These are phyloP conservation scores for Coreius guichenoti DNA, from an alignment of 2,797 vertebrate genomes.

Conservation along the genomic window DNA sequence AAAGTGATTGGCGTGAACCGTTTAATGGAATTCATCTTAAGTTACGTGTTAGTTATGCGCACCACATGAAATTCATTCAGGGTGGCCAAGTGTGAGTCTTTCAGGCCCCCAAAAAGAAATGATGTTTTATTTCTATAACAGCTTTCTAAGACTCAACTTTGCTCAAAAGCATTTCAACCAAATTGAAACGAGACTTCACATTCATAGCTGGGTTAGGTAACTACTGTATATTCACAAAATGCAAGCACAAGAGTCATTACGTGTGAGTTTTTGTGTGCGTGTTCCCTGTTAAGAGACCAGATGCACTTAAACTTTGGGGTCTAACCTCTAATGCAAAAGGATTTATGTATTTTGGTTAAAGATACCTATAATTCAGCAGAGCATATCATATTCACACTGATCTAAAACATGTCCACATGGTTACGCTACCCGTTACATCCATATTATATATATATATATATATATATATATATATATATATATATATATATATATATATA, in stretches of 20 bases:
- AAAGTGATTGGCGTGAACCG: background rate
- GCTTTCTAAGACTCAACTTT: slow-evolving; percentile 14
- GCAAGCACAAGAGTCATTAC: slow-evolving; percentile 46
- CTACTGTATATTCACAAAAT: slow-evolving; percentile 51
- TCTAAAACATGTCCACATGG: slow-evolving; percentile 61
- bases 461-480: slow-evolving; percentile 4
- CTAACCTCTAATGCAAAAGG: slow-evolving; percentile 47
- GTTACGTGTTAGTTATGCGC: background rate
- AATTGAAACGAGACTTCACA: slow-evolving; percentile 25
- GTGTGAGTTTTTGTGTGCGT: slow-evolving; percentile 10
- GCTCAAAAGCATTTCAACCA: slow-evolving; percentile 22
- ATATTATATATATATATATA: background rate
- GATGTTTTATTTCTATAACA: slow-evolving; percentile 23
- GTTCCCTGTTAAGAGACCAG: slow-evolving; percentile 41
- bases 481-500: background rate
- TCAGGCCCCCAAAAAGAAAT: slow-evolving; percentile 26
- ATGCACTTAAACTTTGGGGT: slow-evolving; percentile 28
- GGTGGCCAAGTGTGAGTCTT: slow-evolving; percentile 6
- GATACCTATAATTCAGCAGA: slow-evolving; percentile 33
- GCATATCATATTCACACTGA: slow-evolving; percentile 39
- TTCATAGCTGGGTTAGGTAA: slow-evolving; percentile 52
- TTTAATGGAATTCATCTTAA: slow-evolving; percentile 2
- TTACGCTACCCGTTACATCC: slow-evolving; percentile 66
- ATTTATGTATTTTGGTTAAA: slow-evolving; percentile 41
- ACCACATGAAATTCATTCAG: slow-evolving; percentile 4